These are phyloP conservation scores for Ceratitis capitata DNA, from an alignment of 1,140 invertebrate genomes.

Conservation along the genomic window DNA sequence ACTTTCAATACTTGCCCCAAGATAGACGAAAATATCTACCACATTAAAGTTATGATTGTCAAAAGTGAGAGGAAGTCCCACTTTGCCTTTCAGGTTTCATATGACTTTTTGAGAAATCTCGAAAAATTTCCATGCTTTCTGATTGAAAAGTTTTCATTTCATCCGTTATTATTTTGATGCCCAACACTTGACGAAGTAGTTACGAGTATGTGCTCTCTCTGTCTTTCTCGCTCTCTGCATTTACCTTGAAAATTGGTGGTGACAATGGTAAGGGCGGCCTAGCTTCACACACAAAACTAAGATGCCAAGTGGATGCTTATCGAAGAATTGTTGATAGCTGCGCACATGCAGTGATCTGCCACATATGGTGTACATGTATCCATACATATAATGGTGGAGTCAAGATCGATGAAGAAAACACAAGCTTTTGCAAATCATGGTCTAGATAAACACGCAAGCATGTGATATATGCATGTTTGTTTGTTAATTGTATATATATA, in stretches of 20 bases:
- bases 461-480: no score
- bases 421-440: conserved; percentile 15
- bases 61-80: no score
- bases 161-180: not conserved
- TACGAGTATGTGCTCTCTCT: no score
- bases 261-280: conserved; percentile 14
- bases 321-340: conserved; percentile 33
- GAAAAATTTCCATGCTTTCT: no score
- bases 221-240: not conserved
- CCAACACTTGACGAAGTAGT: no score
- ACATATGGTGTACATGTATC: not conserved
- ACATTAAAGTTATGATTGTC: no score
- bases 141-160: no score
- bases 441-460: conserved; percentile 18
- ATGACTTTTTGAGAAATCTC: no score
- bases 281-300: conserved; percentile 13
- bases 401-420: not conserved
- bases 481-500: not conserved
- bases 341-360: conserved; percentile 1
- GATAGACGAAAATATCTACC: no score
- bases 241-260: not conserved
- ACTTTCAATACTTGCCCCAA: no score
- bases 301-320: conserved; percentile 23
- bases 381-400: no score
- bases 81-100: no score